These are phyloP conservation scores for Peromyscus polionotus DNA, from an alignment of 2,113 vertebrate genomes.

Conservation along the genomic window DNA sequence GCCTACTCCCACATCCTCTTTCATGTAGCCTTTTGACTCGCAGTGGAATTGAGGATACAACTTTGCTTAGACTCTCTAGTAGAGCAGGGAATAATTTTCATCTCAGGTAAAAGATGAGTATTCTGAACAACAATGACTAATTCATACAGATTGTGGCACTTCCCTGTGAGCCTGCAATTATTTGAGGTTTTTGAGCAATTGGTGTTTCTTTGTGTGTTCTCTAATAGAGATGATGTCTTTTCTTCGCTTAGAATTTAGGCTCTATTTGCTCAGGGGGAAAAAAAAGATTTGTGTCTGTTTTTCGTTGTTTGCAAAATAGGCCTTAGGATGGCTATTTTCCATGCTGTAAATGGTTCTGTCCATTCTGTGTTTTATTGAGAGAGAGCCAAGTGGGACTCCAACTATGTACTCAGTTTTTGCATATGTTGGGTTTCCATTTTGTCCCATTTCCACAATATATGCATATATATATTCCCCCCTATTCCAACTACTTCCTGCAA, in stretches of 20 bases:
- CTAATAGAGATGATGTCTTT: slow-evolving; percentile 33
- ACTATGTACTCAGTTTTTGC: not conserved
- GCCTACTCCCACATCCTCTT: not conserved
- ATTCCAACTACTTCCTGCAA: not conserved
- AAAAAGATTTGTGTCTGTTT: slow-evolving; percentile 8
- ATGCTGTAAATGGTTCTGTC: slow-evolving; percentile 44
- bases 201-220: slow-evolving; percentile 64
- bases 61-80: slow-evolving; percentile 15
- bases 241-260: slow-evolving; percentile 40
- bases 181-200: slow-evolving; percentile 50
- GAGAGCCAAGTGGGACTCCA: not conserved
- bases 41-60: not conserved
- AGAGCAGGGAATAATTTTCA: slow-evolving; percentile 32
- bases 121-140: slow-evolving; percentile 47
- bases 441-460: not conserved
- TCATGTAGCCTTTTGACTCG: not conserved
- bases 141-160: slow-evolving; percentile 46
- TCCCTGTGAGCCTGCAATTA: slow-evolving; percentile 8
- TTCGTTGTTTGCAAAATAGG: slow-evolving; percentile 7
- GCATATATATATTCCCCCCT: not conserved
- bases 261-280: slow-evolving; percentile 36
- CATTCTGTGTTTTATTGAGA: slow-evolving; percentile 7
- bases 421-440: slow-evolving; percentile 42
- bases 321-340: not conserved
- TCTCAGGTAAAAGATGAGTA: slow-evolving; percentile 63